Percentiles rank a stretch among this genome's conserved stretches.
phyloP scores from a whole-genome alignment of 2,888 invertebrate genomes.

The Fissipunctia ypsillon region DNA sequence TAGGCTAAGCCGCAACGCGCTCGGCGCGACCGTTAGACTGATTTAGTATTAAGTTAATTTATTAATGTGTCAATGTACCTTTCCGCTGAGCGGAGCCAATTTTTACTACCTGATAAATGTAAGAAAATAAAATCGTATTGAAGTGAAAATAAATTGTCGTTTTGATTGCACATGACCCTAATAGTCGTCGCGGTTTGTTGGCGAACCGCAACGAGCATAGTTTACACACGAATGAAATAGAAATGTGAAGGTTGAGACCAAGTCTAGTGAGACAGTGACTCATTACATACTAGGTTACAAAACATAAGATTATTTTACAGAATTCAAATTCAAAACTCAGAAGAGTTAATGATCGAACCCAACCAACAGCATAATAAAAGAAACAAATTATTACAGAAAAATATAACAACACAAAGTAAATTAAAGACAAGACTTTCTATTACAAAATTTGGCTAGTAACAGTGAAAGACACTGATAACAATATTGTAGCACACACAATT shows the following conservation, averaged over 20 bases:
- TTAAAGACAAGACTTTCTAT: not conserved
- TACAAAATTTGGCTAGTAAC: conserved; percentile 3
- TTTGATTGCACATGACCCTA: conserved; percentile 73
- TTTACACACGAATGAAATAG: conserved; percentile 59
- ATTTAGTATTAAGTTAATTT: conserved; percentile 89
- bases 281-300: conserved; percentile 37
- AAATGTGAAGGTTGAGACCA: conserved; percentile 60
- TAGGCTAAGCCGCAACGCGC: conserved; percentile 88
- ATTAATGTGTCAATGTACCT: conserved; percentile 89
- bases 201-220: conserved; percentile 51
- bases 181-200: conserved; percentile 52
- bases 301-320: conserved; percentile 34
- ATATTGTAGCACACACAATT: conserved; percentile 4
- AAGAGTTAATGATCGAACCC: not conserved
- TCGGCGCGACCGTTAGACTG: conserved; percentile 90
- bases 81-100: conserved; percentile 88
- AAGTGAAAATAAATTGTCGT: conserved; percentile 80
- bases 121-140: conserved; percentile 84
- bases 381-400: not conserved
- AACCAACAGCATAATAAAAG: not conserved
- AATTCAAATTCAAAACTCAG: not conserved
- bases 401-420: conserved; percentile 5
- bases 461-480: conserved; percentile 19
- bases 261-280: conserved; percentile 34
- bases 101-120: conserved; percentile 87